Percentiles rank a stretch among this genome's conserved stretches.
Evolutionary conservation across 2,113 vertebrate species (phyloP).

Genomic region (Albula glossodonta): DNA sequence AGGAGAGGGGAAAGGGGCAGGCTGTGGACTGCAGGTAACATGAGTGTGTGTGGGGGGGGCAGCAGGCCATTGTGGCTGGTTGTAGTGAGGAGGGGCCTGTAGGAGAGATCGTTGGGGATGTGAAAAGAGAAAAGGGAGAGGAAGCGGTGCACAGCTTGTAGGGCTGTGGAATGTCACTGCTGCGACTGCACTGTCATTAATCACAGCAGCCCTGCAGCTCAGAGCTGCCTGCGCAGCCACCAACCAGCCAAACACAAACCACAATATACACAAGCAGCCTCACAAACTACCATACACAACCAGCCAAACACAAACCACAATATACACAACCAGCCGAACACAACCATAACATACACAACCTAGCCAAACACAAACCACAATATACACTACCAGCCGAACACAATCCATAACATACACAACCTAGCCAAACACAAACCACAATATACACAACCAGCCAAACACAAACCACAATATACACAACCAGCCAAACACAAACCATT

Average conservation of each 20-base stretch:
- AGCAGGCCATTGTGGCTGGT: not conserved
- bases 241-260: not conserved
- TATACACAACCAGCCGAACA: not conserved
- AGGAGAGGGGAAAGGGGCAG: not conserved
- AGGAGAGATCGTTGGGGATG: not conserved
- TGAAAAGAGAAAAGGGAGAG: not conserved
- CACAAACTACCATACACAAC: not conserved
- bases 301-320: no score
- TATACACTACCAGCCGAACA: conserved; percentile 24
- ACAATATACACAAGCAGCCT: not conserved
- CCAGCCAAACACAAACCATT: not conserved
- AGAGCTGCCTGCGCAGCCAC: not conserved
- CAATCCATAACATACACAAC: conserved; percentile 11
- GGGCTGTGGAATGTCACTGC: conserved; percentile 16
- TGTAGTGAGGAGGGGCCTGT: not conserved
- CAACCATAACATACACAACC: not conserved
- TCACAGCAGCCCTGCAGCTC: conserved; percentile 22
- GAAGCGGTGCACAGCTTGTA: conserved; percentile 12
- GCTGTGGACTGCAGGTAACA: not conserved
- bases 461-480: no score
- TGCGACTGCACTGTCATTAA: conserved; percentile 31
- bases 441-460: no score
- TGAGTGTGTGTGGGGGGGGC: not conserved
- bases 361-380: not conserved
- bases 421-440: no score